Evolutionary conservation across 2,888 invertebrate species (phyloP), one percentile per base, ranked within the genome.

Genomic region (Cosmia pyralina): DNA sequence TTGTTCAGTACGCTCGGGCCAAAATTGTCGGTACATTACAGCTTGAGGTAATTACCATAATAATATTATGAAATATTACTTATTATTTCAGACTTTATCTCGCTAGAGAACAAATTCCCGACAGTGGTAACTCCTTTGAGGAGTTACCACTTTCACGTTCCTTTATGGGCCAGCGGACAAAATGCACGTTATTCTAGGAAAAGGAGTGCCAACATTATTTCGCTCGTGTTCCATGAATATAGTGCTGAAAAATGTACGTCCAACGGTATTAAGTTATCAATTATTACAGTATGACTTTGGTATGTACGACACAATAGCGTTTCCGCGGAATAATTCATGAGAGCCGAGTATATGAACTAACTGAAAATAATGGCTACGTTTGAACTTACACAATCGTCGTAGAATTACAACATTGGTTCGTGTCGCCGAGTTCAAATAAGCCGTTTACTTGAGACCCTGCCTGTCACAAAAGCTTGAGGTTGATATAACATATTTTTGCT

Each of bases 311-410:
- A 87, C 85, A 89, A 87, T 88, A 85, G 84, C 80, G 78, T 86
- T 81, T 81, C 81, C 72, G 82, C 70, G 57, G 86, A 88, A 90
- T 89, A 85, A 89, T 88, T 86, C 85, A 88, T 85, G 88, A 83
- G 84, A 74, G 74, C 57, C 65, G 79, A 88, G 85, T 86, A 86
- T 84, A 86, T 80, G 86, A 86, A 88, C 83, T 88, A 88, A 88
- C 81, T 79, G 80, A 86, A 89, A 89, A 84, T 90, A 88, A 88
- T 87, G 82, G 83, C 81, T 72, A 85, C 82, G 77, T 84, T 86
- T 76, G 72, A 76, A 69, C 81, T 84, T 81, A 82, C 76, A 88
- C 85, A 86, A 86, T 85, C 81, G 82, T 84, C 73, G 77, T 62
- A 84, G 82, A 88, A 84, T 84, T 86, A 87, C 85, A 79, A 79